A percentile compares a stretch with the other conserved stretches of the same genome.
phyloP scores from a whole-genome alignment of 2,888 invertebrate species.

The Phyllotreta striolata region DNA sequence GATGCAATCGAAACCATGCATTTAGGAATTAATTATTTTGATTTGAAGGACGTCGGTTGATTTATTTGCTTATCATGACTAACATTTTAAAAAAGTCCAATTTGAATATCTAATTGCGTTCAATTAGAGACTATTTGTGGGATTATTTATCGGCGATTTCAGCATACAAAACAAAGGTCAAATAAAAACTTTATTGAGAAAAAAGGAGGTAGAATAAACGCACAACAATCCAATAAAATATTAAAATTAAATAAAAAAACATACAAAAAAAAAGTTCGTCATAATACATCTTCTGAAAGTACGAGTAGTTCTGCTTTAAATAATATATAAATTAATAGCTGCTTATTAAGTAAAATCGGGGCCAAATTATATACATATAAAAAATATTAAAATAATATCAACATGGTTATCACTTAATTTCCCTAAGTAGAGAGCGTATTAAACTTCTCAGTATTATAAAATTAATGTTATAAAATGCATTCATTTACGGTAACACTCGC shows the following conservation, averaged over 20 bases:
- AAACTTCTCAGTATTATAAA: conserved; percentile 28
- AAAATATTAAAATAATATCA: conserved; percentile 40
- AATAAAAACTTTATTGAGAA: conserved; percentile 41
- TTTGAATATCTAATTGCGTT: too few relatives aligned
- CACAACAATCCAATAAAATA: conserved; percentile 41
- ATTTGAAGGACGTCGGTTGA: too few relatives aligned
- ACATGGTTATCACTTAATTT: conserved; percentile 40
- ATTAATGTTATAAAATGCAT: conserved; percentile 19
- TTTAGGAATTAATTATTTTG: too few relatives aligned
- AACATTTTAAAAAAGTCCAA: too few relatives aligned
- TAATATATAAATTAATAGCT: too few relatives aligned
- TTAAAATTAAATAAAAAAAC: conserved; percentile 32
- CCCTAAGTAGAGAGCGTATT: conserved; percentile 23
- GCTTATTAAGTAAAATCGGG: too few relatives aligned
- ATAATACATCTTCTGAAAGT: conserved; percentile 6
- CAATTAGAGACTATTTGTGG: too few relatives aligned
- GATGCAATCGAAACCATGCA: too few relatives aligned
- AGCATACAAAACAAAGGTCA: not conserved
- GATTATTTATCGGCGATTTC: too few relatives aligned
- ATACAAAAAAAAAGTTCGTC: conserved; percentile 46
- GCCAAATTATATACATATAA: too few relatives aligned
- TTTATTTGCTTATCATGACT: too few relatives aligned
- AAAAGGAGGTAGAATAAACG: conserved; percentile 38
- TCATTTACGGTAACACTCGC: not conserved
- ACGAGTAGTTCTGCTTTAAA: too few relatives aligned